Evolutionary conservation across 37 sponge, comb jelly and placozoan genomes (phyloP), one percentile per base, ranked within the genome.

Genomic region (Lycopodina hypogea): DNA sequence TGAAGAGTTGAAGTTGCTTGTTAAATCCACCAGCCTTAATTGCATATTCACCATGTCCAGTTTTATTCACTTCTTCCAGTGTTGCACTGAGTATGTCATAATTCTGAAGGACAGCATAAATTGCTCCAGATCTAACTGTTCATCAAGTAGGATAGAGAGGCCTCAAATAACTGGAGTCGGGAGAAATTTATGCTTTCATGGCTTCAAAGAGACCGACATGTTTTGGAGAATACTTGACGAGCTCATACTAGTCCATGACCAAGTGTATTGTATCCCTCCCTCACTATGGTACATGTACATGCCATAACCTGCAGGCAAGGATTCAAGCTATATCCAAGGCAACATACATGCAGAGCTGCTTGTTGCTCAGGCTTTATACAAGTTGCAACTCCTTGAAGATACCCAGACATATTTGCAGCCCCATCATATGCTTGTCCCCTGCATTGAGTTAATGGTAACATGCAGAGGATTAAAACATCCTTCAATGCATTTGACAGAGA

Each of bases 361-460:
- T 82, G 86, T 51, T 72, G 45, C 17, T 65, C 56, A 8, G 65
- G 22, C 18, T 53, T 38, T 23, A 83, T 74, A 11, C 42, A 39
- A 23, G 66, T 23, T 63, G 83, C 83, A 11, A 83, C 83, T 22
- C 88, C 82, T 59, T 69, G 69, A 28, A 69, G n/a, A 51, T 81
- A 75, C 7, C 89, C 84, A 26, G 42, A 36, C 89, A 88, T 88
- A 55, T 78, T 83, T 17, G 80, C 33, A 18, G 84, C 78, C n/a
- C 89, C 84, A 55, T 83, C 84, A 79, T 88, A 88, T 69, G 84
- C 80, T 52, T 82, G 83, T 40, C 83, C 88, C 26, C 77, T 17
- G 42, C 78, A 86, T 34, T 80, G 77, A 38, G 38, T 70, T 19
- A 91, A 48, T 17, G 80, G 88, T 7, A 91, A 76, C 11, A 6